Evolutionary conservation across 2,797 vertebrate genomes (phyloP).

Genomic region (Clarias laeviceps): DNA sequence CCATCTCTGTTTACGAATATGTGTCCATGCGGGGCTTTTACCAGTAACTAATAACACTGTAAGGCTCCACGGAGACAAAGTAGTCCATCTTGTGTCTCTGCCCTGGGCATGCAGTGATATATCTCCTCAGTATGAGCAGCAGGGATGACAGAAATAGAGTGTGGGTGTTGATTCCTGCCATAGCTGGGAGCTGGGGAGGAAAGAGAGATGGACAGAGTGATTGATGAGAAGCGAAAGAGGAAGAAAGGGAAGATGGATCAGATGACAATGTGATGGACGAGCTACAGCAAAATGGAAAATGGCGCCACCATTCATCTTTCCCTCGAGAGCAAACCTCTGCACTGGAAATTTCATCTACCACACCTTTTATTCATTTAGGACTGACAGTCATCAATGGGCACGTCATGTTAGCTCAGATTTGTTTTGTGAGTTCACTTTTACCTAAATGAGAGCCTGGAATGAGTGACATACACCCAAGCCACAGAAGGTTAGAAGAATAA

Average conservation of each 20-base stretch:
- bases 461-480: constrained; percentile 58
- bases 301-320: constrained; percentile 77
- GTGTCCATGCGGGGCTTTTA: constrained; percentile 16
- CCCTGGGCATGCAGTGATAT: constrained; percentile 42
- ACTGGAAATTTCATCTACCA: constrained; percentile 49
- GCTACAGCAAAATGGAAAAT: constrained; percentile 74
- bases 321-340: constrained; percentile 52
- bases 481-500: neutral
- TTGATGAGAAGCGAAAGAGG: constrained; percentile 60
- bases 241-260: constrained; percentile 54
- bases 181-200: constrained; percentile 68
- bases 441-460: constrained; percentile 61
- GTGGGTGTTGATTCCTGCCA: constrained; percentile 76
- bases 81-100: constrained; percentile 40
- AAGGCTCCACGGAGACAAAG: constrained; percentile 19
- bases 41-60: constrained; percentile 16
- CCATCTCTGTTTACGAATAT: neutral
- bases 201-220: constrained; percentile 65
- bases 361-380: constrained; percentile 39
- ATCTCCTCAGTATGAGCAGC: constrained; percentile 51
- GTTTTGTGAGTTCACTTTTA: constrained; percentile 21
- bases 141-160: constrained; percentile 74
- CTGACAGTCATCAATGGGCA: constrained; percentile 31
- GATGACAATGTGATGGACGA: constrained; percentile 80
- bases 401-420: constrained; percentile 40